phyloP scores from a whole-genome alignment of 2,113 vertebrate species.

The Scopus umbretta region DNA sequence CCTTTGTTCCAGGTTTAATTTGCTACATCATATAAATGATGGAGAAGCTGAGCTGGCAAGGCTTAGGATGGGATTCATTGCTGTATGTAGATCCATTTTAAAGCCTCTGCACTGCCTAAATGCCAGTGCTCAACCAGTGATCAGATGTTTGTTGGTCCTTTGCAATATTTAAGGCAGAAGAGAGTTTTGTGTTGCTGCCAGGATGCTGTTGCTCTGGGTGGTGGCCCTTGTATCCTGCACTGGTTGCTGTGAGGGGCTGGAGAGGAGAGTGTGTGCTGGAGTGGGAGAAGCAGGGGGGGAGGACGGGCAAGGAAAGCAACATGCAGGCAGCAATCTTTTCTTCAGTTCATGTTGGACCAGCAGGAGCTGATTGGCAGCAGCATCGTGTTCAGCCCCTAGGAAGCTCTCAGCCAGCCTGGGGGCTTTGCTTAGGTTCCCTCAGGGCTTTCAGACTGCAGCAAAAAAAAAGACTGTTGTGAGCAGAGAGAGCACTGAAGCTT shows the following conservation, averaged over 20 bases:
- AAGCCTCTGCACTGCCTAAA: neutral
- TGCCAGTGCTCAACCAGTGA: neutral
- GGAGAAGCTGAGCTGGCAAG: neutral
- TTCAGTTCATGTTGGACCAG: rapidly evolving
- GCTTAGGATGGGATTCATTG: neutral
- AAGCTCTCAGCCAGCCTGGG: neutral
- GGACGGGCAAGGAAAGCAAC: neutral
- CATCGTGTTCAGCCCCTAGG: neutral
- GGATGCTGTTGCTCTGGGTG: neutral
- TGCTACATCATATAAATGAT: neutral
- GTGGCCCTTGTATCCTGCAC: neutral
- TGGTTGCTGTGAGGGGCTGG: neutral
- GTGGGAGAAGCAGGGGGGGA: neutral
- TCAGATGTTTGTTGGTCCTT: neutral
- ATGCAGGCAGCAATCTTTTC: neutral
- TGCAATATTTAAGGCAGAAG: neutral
- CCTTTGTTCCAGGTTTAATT: neutral
- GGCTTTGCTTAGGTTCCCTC: neutral
- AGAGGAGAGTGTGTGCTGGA: neutral
- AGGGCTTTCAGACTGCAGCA: neutral
- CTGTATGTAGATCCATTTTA: neutral
- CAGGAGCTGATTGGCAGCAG: neutral
- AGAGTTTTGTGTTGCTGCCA: neutral
- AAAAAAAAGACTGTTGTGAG: neutral
- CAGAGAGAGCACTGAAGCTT: neutral